Evolutionary conservation across 2,797 vertebrate genomes (phyloP), one percentile per base, ranked within the genome.

Genomic region (Smutsia temminckii): DNA sequence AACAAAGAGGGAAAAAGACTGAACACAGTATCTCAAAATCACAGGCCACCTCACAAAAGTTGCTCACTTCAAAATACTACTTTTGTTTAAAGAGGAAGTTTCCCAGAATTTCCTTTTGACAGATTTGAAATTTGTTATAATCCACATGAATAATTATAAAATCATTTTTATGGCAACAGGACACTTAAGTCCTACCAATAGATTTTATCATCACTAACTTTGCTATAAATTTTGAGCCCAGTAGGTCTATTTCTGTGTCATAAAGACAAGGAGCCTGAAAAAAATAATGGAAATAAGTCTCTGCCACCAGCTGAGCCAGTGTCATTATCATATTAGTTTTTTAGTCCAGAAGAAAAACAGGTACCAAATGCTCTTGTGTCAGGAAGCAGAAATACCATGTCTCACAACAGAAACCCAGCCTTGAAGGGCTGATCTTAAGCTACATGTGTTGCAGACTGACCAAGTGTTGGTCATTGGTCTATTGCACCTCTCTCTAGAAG

Each of bases 41-140:
- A 95, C 91, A 94, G 71, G 34, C 75, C 32, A 25, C 61, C 89
- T 94, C 53, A 74, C 81, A 90, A 95, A 55, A 85, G 77, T 84
- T 40, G 11, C 2, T 88, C 2, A 85, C 23, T 94, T 96, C 63
- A 69, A 81, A 71, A 17, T 40, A 13, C 7, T 59, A 55, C 42
- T n/a, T 49, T 40, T 49, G 88, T 27, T 71, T 14, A 55, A 85
- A 81, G 78, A 40, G 42, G 42, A 89, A 75, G 10, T 80, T 92
- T 95, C 34, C 20, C 61, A 59, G 53, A 51, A 61, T 81, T 96
- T 97, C 51, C 37, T 34, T 74, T 94, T 20, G 25, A 94, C 80
- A 53, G 42, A 69, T 49, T 88, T 74, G n/a, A 94, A 81, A 57
- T 66, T 49, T 94, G 93, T 74, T 71, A 74, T 91, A 86, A 84